Evolutionary conservation across 2,113 vertebrate genomes (phyloP), one percentile per base, ranked within the genome.

Genomic region (Callithrix jacchus): DNA sequence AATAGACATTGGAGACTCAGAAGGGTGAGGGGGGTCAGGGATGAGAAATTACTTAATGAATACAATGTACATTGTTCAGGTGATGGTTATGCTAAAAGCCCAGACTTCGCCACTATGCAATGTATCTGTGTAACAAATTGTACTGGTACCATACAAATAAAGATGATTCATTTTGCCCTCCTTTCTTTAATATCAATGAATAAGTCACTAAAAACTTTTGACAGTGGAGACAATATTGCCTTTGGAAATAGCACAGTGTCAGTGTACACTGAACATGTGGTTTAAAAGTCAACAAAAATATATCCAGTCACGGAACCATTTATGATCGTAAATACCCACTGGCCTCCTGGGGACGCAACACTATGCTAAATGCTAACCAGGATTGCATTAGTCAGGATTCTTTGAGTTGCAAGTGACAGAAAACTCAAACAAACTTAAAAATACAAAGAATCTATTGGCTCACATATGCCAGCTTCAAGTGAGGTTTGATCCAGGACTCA

Each of bases 221-320:
- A 71, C 37, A 74, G 56, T 85, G 16, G 49, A 83, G 94, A 92
- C 42, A 93, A 94, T 61, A 56, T 92, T 85, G 42, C 71, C 82
- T 95, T 97, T 76, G 66, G 91, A 94, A 84, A 90, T 35, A 92
- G 37, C 54, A 47, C n/a, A 95, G 17, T 52, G 58, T 70, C 47
- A 49, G 6, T 84, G 45, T 76, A 80, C 82, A 90, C 21, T 70
- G 84, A 96, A 92, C n/a, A 80, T 25, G 45, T 87, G 91, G 74
- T 47, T 96, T 68, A 89, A 96, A 83, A 92, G 66, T 89, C 89
- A 97, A 73, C 49, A 27, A 83, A 90, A 97, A 89, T 11, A 27
- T 87, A 79, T 20, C 54, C 23, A 76, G 84, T 90, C n/a, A 52
- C 20, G 52, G 88, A 89, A 42, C 61, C 80, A 71, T 42, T 96